A percentile compares a stretch with the other conserved stretches of the same genome.
Evolutionary conservation across 92 coral and sea anemone genomes (phyloP).

Genomic region (Epizoanthus fatuus): DNA sequence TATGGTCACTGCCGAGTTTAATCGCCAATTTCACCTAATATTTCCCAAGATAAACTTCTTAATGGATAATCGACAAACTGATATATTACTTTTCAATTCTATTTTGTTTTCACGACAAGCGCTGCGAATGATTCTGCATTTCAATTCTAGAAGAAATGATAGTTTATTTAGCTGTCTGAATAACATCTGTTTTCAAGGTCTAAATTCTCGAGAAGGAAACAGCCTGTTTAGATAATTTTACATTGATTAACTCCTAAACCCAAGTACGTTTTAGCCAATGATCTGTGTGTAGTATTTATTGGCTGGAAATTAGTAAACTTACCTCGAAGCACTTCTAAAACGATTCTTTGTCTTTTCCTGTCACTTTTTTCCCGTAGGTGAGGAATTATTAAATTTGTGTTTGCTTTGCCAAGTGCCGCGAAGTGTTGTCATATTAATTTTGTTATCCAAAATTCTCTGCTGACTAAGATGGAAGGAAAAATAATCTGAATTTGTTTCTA

Average conservation of each 20-base stretch:
- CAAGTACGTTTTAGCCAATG: neutral
- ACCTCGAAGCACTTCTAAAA: neutral
- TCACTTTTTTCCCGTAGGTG: too few species aligned
- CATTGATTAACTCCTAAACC: neutral
- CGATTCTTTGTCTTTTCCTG: neutral
- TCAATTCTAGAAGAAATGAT: too few species aligned
- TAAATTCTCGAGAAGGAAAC: conserved; percentile 32
- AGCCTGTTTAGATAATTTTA: neutral
- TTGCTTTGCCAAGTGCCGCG: too few species aligned
- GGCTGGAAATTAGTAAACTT: neutral
- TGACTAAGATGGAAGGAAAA: too few species aligned
- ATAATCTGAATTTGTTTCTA: too few species aligned
- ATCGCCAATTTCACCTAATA: too few species aligned
- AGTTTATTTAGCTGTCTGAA: conserved; percentile 12
- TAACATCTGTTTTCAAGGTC: conserved; percentile 15
- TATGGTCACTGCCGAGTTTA: too few species aligned
- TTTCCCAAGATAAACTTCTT: neutral
- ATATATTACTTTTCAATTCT: neutral
- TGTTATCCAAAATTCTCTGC: too few species aligned
- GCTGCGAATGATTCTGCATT: too few species aligned
- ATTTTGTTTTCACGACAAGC: neutral
- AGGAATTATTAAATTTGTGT: too few species aligned
- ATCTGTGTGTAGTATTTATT: neutral
- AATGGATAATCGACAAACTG: neutral
- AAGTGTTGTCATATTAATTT: too few species aligned